A percentile compares a stretch with the other conserved stretches of the same genome.
Conservation (phyloP, 2,797 vertebrate species). For the Characodon lateralis region DNA sequence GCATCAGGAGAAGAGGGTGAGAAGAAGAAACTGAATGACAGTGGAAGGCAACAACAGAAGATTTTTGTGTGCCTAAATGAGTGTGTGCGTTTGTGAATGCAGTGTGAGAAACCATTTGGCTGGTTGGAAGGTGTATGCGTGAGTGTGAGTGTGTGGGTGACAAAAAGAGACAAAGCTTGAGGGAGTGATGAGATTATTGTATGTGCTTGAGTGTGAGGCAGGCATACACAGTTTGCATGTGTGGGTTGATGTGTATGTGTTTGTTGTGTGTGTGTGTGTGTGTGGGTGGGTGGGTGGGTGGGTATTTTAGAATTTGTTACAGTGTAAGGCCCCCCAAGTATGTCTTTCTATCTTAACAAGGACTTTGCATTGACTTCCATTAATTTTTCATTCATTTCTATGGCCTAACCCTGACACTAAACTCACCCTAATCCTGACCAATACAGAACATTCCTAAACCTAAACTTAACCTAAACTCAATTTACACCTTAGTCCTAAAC, state of each 20-base stretch:
- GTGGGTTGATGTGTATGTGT: constrained; percentile 26
- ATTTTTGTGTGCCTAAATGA: constrained; percentile 24
- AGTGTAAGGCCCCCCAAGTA: no score
- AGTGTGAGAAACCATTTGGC: constrained; percentile 16
- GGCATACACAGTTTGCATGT: constrained; percentile 35
- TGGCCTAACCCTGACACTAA: no score
- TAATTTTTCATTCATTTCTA: no score
- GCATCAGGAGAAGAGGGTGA: constrained; percentile 15
- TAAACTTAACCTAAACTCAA: no score
- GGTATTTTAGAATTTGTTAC: no score
- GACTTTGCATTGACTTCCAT: no score
- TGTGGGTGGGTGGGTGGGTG: constrained; percentile 29
- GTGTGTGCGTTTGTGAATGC: constrained; percentile 16
- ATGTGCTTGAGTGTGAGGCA: constrained; percentile 47
- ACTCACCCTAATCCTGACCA: no score
- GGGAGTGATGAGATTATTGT: constrained; percentile 69
- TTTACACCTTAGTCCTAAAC: no score
- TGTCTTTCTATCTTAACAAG: no score
- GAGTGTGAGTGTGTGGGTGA: constrained; percentile 47
- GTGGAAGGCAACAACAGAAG: constrained; percentile 51
- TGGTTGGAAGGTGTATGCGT: constrained; percentile 27
- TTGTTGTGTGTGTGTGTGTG: constrained; percentile 30
- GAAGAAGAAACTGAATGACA: constrained; percentile 62
- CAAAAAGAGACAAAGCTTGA: constrained; percentile 67
- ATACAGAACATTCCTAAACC: no score